Base-by-base conservation (phyloP, 2,797 vertebrate species). In the Neostethus bicornis region DNA sequence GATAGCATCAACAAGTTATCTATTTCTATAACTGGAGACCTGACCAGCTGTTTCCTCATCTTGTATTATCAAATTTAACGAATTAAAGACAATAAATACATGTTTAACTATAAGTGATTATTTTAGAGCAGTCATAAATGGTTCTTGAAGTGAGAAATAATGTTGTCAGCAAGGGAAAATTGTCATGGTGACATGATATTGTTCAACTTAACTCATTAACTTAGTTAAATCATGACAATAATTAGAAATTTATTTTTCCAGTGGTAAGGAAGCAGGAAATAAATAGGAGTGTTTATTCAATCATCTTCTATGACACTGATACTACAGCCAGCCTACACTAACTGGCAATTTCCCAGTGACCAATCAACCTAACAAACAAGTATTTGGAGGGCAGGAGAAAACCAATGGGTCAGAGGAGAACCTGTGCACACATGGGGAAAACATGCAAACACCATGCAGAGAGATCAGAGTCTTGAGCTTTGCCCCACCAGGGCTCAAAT, bases 221-320 rank as follows among this genome's bases (percentile, higher is more conserved):
- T 41, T 43, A 47, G 31, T 56, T 43, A 51, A 60, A 1, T 19
- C 51, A 23, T 16, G 11, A 29, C 41, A 64, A 59, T 29, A 53
- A 38, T 37, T 9, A n/a, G n/a, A n/a, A n/a, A n/a, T n/a, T 0
- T 25, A 50, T 12, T 50, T 13, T 6, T 10, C 43, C 20, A 16
- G 6, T n/a, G 1, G 8, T 34, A 21, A 10, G 14, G n/a, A 54
- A 63, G 69, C 28, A 57, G 41, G 19, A 58, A 47, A 2, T 1
- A 11, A 48, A 49, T 3, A 32, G 8, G 7, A 17, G 14, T n/a
- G 49, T 61, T n/a, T 23, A 25, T 51, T 21, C 43, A 61, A 34
- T 12, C 32, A 14, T 31, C 13, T 35, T 17, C 16, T 4, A 13
- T 28, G 69, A 50, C 53, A 45, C 45, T 49, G 25, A 66, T 13